Percentiles rank a stretch among this genome's conserved stretches.
Evolutionary conservation across 2,797 vertebrate genomes (phyloP).

Genomic region (Lagocephalus sceleratus): DNA sequence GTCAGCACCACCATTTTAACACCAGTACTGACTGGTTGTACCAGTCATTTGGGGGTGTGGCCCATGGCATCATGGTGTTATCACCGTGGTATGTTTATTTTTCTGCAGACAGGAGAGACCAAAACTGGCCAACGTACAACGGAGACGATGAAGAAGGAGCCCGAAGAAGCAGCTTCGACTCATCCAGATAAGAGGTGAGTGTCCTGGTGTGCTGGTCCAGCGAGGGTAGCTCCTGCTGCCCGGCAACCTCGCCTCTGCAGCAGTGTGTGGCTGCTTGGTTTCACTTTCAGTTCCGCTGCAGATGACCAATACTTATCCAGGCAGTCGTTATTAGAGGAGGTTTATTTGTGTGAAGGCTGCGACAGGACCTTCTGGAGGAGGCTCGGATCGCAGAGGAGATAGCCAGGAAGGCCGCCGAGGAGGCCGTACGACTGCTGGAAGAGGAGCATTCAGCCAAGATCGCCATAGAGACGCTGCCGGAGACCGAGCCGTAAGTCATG

Average conservation of each 20-base stretch:
- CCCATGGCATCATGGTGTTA: no score
- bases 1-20: neutral
- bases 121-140: no score
- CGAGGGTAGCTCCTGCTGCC: no score
- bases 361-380: conserved; percentile 61
- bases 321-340: neutral
- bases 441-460: conserved; percentile 58
- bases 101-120: conserved; percentile 40
- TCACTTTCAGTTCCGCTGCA: no score
- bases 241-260: no score
- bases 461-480: conserved; percentile 50
- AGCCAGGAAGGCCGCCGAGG: conserved; percentile 66
- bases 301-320: no score
- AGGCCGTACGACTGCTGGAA: conserved; percentile 63
- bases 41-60: no score
- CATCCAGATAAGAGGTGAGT: conserved; percentile 67
- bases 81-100: neutral
- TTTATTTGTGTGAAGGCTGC: conserved; percentile 49
- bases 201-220: no score
- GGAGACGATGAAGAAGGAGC: conserved; percentile 53
- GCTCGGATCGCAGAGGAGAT: conserved; percentile 68
- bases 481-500: conserved; percentile 67
- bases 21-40: neutral
- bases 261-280: no score
- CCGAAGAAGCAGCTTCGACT: conserved; percentile 33